A percentile compares a stretch with the other conserved stretches of the same genome.
Evolutionary conservation across 1,140 invertebrate genomes (phyloP).

Genomic region (Eupristina koningsbergeri): DNA sequence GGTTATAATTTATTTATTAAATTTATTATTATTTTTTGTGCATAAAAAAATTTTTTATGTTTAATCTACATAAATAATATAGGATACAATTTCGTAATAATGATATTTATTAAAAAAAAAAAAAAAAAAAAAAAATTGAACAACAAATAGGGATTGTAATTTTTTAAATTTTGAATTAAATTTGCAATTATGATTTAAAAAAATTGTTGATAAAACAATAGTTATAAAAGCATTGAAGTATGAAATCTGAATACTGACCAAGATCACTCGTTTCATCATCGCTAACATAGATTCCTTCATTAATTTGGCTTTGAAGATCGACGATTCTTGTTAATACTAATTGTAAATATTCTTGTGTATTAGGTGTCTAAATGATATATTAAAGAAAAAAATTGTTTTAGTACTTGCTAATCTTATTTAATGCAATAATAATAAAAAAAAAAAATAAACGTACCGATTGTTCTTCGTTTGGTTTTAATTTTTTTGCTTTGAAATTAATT

Average conservation of each 20-base stretch:
- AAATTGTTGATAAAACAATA: not conserved
- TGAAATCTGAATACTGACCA: conserved; percentile 52
- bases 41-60: no score
- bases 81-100: no score
- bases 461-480: conserved; percentile 54
- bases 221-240: not conserved
- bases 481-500: conserved; percentile 51
- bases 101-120: no score
- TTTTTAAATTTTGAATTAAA: not conserved
- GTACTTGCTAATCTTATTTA: not conserved
- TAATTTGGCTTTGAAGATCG: conserved; percentile 65
- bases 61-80: no score
- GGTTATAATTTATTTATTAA: no score
- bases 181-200: not conserved
- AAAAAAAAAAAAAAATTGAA: no score
- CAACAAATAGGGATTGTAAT: no score
- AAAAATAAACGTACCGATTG: conserved; percentile 16
- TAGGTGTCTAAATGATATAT: conserved; percentile 57
- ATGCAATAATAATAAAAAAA: not conserved
- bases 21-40: no score
- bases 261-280: conserved; percentile 62
- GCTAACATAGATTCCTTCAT: conserved; percentile 61
- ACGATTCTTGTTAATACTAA: conserved; percentile 63
- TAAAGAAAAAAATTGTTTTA: not conserved
- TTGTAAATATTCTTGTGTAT: conserved; percentile 65